These are phyloP conservation scores for Lysandra coridon DNA, from an alignment of 2,888 invertebrate species.

Conservation along the genomic window DNA sequence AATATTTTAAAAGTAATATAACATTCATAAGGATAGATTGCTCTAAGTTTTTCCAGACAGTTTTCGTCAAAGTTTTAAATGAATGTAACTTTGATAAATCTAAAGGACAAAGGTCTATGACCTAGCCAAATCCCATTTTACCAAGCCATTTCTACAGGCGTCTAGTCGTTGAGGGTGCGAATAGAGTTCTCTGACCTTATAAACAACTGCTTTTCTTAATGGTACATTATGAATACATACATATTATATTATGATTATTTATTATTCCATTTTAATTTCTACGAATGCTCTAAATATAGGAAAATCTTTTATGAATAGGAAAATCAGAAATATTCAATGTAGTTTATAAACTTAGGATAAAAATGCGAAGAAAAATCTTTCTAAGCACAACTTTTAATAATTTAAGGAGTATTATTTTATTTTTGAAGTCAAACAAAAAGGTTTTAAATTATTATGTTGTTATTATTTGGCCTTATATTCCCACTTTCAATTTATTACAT, in stretches of 20 bases:
- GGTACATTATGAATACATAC: no score
- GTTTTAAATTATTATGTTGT: neutral
- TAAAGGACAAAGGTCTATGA: conserved; percentile 4
- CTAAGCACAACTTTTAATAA: no score
- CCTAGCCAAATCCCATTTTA: neutral
- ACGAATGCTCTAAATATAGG: no score
- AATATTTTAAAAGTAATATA: neutral
- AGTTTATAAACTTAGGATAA: no score
- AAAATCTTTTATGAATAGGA: no score
- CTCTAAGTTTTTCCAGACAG: neutral
- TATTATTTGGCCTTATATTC: neutral
- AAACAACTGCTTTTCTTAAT: neutral
- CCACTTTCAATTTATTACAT: neutral
- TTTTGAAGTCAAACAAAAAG: neutral
- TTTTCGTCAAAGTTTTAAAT: conserved; percentile 4
- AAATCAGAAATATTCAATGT: no score
- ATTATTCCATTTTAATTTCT: no score
- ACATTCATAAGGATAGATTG: neutral
- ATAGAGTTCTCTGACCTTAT: neutral
- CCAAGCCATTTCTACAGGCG: neutral
- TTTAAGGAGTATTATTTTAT: no score
- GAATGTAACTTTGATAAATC: neutral
- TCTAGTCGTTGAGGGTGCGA: neutral
- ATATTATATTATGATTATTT: no score
- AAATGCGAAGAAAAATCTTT: no score